Evolutionary conservation across 2,797 vertebrate species (phyloP).

Genomic region (Poecile montanus): DNA sequence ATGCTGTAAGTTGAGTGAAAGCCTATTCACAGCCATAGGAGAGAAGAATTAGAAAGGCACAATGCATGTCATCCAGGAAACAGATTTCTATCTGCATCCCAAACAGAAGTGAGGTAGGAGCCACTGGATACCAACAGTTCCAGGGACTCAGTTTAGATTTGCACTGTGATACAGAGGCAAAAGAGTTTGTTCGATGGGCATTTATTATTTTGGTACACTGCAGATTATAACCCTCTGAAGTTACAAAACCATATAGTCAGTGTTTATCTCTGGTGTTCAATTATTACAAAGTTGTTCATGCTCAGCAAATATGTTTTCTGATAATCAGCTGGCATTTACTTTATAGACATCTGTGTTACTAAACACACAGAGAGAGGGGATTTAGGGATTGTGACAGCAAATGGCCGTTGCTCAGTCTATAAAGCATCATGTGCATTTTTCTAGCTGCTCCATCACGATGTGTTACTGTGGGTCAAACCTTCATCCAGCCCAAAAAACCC

Average conservation of each 20-base stretch:
- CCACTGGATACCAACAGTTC: background rate
- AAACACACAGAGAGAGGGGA: conserved; percentile 46
- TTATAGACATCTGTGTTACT: conserved; percentile 65
- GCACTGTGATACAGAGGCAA: background rate
- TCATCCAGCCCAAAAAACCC: background rate
- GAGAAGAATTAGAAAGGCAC: background rate
- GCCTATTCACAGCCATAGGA: background rate
- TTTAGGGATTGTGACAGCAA: conserved; percentile 54
- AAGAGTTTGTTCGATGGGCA: background rate
- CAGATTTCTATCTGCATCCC: background rate
- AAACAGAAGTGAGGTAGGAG: rapidly evolving
- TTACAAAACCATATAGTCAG: background rate
- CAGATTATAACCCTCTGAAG: conserved; percentile 25
- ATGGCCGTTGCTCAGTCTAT: background rate
- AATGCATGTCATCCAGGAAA: background rate
- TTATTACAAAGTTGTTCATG: conserved; percentile 43
- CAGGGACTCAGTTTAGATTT: background rate
- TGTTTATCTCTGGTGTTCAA: conserved; percentile 39
- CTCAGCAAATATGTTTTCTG: conserved; percentile 60
- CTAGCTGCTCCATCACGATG: background rate
- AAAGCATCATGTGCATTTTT: background rate
- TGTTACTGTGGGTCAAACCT: background rate
- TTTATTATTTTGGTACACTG: background rate
- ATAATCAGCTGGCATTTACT: conserved; percentile 72
- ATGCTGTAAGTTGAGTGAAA: background rate